phyloP scores from a whole-genome alignment of 2,113 vertebrate species.

The Menura novaehollandiae region DNA sequence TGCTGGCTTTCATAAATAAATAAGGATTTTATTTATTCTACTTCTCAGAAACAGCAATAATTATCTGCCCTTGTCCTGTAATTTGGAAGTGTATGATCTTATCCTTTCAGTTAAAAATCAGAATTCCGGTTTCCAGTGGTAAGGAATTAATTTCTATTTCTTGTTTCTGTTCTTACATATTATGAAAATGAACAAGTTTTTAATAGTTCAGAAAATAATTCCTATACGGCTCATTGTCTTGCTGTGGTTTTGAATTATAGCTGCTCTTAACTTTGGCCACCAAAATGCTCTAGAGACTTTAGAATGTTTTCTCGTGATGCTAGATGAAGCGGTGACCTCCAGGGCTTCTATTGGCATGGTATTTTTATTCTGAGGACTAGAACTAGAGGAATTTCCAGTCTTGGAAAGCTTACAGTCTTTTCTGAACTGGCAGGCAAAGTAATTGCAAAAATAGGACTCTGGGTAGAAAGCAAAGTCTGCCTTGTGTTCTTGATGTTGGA shows the following conservation, averaged over 20 bases:
- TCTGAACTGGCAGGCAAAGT: neutral
- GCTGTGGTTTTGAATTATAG: neutral
- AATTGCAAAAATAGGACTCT: neutral
- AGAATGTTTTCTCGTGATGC: neutral
- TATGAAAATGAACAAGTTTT: neutral
- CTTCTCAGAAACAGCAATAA: neutral
- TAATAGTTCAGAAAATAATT: neutral
- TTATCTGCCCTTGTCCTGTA: neutral
- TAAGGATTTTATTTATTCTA: neutral
- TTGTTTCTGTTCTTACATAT: neutral
- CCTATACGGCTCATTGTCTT: neutral
- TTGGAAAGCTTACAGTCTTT: neutral
- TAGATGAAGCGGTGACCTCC: neutral
- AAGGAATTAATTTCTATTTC: neutral
- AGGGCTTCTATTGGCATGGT: neutral
- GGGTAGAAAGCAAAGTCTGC: neutral
- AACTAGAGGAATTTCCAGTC: neutral
- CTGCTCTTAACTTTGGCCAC: neutral
- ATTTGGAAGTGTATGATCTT: neutral
- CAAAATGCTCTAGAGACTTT: neutral
- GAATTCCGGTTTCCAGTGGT: neutral
- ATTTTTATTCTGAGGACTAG: neutral
- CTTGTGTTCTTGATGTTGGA: neutral
- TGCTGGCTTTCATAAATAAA: neutral
- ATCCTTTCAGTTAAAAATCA: neutral